Percentiles rank a stretch among this genome's conserved stretches.
Evolutionary conservation across 2,888 invertebrate species (phyloP).

Genomic region (Orthonevra nobilis): DNA sequence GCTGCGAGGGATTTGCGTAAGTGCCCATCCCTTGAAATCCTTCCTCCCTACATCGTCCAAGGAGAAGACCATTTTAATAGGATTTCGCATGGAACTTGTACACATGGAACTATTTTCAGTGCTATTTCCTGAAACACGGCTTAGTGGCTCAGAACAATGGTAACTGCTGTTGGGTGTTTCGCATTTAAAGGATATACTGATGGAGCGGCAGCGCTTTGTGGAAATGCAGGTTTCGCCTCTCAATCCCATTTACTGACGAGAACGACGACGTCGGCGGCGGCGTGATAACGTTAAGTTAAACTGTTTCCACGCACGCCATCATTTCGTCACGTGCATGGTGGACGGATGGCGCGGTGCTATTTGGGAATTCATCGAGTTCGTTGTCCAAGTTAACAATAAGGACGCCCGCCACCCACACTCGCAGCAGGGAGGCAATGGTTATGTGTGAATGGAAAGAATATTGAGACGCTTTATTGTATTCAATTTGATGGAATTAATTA

Average conservation of each 20-base stretch:
- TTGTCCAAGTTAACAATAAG: slow-evolving; percentile 67
- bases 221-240: slow-evolving; percentile 26
- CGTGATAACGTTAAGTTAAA: slow-evolving; percentile 67
- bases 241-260: slow-evolving; percentile 57
- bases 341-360: slow-evolving; percentile 28
- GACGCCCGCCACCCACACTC: slow-evolving; percentile 4
- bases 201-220: slow-evolving; percentile 7
- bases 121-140: slow-evolving; percentile 45
- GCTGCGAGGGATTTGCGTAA: slow-evolving; percentile 66
- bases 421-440: not conserved
- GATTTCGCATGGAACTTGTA: slow-evolving; percentile 41
- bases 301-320: slow-evolving; percentile 64
- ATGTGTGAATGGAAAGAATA: slow-evolving; percentile 52
- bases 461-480: slow-evolving; percentile 61
- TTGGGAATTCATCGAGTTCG: slow-evolving; percentile 60
- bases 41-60: not conserved
- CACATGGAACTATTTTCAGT: slow-evolving; percentile 13
- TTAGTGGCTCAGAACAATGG: slow-evolving; percentile 24
- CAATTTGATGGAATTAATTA: slow-evolving; percentile 62
- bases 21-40: slow-evolving; percentile 46
- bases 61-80: slow-evolving; percentile 48
- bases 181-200: slow-evolving; percentile 20
- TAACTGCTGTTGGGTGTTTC: slow-evolving; percentile 18
- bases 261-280: slow-evolving; percentile 26
- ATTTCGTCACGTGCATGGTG: slow-evolving; percentile 48